Conservation (phyloP, 2,797 vertebrate genomes). For the Kryptopterus vitreolus region DNA sequence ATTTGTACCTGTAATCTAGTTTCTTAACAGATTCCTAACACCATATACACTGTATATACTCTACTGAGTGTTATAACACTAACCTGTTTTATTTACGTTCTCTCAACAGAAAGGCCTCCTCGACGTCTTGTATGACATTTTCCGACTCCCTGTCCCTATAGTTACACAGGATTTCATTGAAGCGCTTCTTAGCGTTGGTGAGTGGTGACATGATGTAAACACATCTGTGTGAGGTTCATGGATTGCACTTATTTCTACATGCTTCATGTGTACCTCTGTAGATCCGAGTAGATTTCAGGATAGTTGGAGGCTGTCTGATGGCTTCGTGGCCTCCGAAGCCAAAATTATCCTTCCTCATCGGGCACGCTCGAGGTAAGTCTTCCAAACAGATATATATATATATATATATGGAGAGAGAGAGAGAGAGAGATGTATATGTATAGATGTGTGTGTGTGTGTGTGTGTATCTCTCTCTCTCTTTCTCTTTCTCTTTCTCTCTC, state of each 20-base stretch:
- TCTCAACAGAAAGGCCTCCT: constrained; percentile 85
- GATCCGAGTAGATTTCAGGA: constrained; percentile 96
- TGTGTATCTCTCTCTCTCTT: too few relatives aligned
- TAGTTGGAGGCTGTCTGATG: constrained; percentile 95
- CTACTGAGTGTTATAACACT: not conserved
- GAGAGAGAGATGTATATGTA: too few relatives aligned
- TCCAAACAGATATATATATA: too few relatives aligned
- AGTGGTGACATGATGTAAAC: constrained; percentile 59
- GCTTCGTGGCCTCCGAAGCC: constrained; percentile 95
- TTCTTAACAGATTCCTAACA: not conserved
- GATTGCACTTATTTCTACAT: not conserved
- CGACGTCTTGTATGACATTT: constrained; percentile 97
- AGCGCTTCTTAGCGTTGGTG: constrained; percentile 93
- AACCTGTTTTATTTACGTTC: not conserved
- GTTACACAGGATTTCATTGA: constrained; percentile 92
- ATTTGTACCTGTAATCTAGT: not conserved
- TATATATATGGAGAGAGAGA: too few relatives aligned
- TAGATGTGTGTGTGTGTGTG: too few relatives aligned
- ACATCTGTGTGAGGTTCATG: not conserved
- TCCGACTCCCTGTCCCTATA: constrained; percentile 92
- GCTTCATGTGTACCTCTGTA: constrained; percentile 53
- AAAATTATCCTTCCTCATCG: constrained; percentile 94
- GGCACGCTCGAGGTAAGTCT: constrained; percentile 88
- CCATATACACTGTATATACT: not conserved
- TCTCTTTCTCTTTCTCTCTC: too few relatives aligned